These are phyloP conservation scores for Butorides virescens DNA, from an alignment of 2,113 vertebrate genomes.

Conservation along the genomic window DNA sequence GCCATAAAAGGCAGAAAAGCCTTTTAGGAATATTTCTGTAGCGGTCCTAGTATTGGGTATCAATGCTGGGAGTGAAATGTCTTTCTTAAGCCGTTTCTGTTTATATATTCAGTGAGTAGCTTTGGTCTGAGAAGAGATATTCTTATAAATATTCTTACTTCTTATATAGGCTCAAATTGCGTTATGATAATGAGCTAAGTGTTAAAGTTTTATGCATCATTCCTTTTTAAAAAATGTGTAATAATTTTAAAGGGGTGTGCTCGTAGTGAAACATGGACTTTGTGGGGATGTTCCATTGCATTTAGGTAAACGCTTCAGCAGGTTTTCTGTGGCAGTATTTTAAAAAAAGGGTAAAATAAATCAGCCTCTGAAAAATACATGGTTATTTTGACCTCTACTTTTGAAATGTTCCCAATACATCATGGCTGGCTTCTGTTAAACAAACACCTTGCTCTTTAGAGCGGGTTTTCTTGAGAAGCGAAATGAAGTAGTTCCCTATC, in stretches of 20 bases:
- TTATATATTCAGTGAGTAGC: neutral
- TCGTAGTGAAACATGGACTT: neutral
- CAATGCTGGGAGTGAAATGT: neutral
- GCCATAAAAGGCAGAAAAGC: neutral
- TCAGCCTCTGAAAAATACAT: neutral
- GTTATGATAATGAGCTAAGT: neutral
- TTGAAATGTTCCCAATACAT: neutral
- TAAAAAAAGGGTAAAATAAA: neutral
- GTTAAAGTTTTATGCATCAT: neutral
- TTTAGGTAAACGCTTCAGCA: neutral
- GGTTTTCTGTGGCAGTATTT: neutral
- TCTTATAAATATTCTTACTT: neutral
- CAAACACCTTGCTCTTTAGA: neutral
- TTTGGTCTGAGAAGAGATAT: slow-evolving; percentile 9
- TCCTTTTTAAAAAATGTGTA: neutral
- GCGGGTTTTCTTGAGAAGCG: neutral
- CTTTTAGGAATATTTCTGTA: neutral
- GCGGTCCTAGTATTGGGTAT: neutral
- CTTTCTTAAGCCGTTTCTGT: neutral
- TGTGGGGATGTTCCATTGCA: neutral
- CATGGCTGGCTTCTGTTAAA: neutral
- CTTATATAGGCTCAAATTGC: neutral
- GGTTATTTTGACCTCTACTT: neutral
- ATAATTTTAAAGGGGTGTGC: neutral
- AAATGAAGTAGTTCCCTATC: neutral